A percentile compares a stretch with the other conserved stretches of the same genome.
These are phyloP conservation scores for Catonia carolina DNA, from an alignment of 2,888 invertebrate species.

Conservation along the genomic window DNA sequence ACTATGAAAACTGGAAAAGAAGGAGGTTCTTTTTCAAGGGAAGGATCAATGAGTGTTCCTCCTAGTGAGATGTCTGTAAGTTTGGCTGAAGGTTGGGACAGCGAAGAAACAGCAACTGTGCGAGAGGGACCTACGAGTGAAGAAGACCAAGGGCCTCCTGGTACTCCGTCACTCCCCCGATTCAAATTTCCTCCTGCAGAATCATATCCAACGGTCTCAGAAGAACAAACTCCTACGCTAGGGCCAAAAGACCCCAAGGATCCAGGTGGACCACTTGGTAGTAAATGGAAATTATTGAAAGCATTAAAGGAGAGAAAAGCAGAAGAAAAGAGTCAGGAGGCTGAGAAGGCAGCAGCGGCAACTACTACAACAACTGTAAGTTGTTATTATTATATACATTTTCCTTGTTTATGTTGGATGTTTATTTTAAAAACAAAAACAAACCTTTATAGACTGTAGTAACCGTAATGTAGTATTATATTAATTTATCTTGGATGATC, in stretches of 20 bases:
- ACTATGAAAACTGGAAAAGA: too few relatives aligned
- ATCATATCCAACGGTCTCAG: slow-evolving; percentile 8
- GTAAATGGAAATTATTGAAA: slow-evolving; percentile 86
- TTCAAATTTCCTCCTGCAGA: slow-evolving; percentile 42
- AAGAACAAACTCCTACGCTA: slow-evolving; percentile 42
- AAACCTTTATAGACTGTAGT: too few relatives aligned
- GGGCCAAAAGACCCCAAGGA: slow-evolving; percentile 40
- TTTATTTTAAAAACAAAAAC: too few relatives aligned
- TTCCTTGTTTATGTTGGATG: not conserved
- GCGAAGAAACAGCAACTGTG: slow-evolving; percentile 41
- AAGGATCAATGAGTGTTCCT: slow-evolving; percentile 44
- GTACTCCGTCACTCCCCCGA: slow-evolving; percentile 44
- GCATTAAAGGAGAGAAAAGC: slow-evolving; percentile 84
- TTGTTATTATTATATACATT: slow-evolving; percentile 25
- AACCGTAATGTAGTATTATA: too few relatives aligned
- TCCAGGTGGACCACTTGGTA: slow-evolving; percentile 55
- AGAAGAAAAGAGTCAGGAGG: slow-evolving; percentile 71
- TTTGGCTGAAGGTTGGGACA: slow-evolving; percentile 43
- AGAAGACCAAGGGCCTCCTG: slow-evolving; percentile 34
- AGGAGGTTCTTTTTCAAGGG: slow-evolving; percentile 40
- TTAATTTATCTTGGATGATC: not conserved
- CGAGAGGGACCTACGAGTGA: slow-evolving; percentile 37
- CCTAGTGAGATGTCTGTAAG: slow-evolving; percentile 43
- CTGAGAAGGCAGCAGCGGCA: slow-evolving; percentile 55
- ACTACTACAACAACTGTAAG: slow-evolving; percentile 43